Percentiles rank a stretch among this genome's conserved stretches.
Conservation (phyloP, 2,888 invertebrate species). For the Mesorhabditis spiculigera region DNA sequence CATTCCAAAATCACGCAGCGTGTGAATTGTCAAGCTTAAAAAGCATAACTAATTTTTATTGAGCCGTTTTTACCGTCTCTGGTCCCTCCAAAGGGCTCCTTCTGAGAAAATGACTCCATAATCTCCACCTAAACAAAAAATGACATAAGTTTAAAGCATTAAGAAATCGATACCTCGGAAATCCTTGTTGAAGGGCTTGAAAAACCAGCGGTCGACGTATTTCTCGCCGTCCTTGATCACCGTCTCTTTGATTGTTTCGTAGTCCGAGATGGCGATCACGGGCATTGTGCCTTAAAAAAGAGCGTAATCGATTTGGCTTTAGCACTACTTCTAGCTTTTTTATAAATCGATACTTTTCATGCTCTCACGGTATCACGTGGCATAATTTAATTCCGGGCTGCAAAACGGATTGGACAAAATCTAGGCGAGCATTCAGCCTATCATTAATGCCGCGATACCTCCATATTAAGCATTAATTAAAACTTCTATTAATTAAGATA, state of each 20-base stretch:
- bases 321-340: no score
- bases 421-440: no score
- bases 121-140: constrained; percentile 15
- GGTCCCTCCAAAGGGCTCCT: constrained; percentile 24
- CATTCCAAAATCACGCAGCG: constrained; percentile 26
- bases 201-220: constrained; percentile 22
- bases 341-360: no score
- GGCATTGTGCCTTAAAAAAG: constrained; percentile 20
- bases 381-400: no score
- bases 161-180: neutral
- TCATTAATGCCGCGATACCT: no score
- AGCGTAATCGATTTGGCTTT: neutral
- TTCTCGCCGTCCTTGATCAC: constrained; percentile 30
- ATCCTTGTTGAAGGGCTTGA: constrained; percentile 12
- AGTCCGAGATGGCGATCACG: constrained; percentile 19
- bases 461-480: no score
- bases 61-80: constrained; percentile 16
- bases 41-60: neutral
- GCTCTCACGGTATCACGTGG: no score
- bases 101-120: constrained; percentile 27
- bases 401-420: no score
- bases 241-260: constrained; percentile 23
- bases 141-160: no score
- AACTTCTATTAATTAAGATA: no score
- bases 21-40: constrained; percentile 20